Conservation (phyloP, 2,113 vertebrate species). For the cattle (Bos taurus) region ARS-UCD2.0 NC_037330.1:77060001-77060500, state of each 20-base stretch:
- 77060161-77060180: neutral
- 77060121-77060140: neutral
- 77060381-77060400: neutral
- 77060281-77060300: neutral
- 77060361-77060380: neutral
- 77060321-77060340: neutral
- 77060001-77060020: neutral
- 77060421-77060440: neutral
- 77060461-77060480: neutral
- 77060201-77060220: neutral
- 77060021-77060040: neutral
- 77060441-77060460: neutral
- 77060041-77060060: neutral
- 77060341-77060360: neutral
- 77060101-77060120: neutral
- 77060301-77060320: neutral
- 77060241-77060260: neutral
- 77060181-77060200: neutral
- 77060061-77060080: neutral
- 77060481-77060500: neutral
- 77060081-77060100: neutral
- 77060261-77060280: neutral
- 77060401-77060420: accelerated
- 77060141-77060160: neutral
- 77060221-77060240: neutral